Base-by-base conservation (phyloP, 2,888 invertebrate species). In the Opisthograptis luteolata region DNA sequence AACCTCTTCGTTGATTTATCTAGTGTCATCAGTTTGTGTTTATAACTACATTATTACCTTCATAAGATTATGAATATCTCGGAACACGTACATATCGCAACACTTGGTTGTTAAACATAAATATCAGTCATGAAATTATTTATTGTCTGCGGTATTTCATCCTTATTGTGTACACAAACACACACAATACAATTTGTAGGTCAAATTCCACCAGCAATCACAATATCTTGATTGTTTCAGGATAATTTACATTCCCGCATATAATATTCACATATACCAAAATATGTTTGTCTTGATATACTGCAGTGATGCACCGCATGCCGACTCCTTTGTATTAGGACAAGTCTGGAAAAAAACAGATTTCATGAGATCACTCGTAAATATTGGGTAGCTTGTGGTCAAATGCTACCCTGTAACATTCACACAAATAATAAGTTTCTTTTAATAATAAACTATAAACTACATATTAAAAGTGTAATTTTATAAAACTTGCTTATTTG, bases 201-300 rank as follows among this genome's bases (percentile, higher is more conserved):
- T 64, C 76, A 81, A 81, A 83, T 81, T 81, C 87, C 84, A 81
- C 73, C 65, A 68, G 71, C 68, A 69, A 79, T 79, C 78, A 79
- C 76, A 77, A 75, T 73, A 75, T 77, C 68, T 79, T 73, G 67
- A 73, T 75, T 77, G 47, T 60, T 51, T 78, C 81, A 83, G 77
- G 82, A 79, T 79, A 82, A 69, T 75, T 72, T 63, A 78, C 76
- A 70, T 70, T 79, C 79, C 82, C 76, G 86, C 81, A 78, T 82
- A 83, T 80, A 84, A 77, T 85, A 83, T 81, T 88, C 86, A 87
- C 88, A 90, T 89, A 89, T 90, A 88, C 81, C 87, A 88, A 89
- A 88, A 88, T 88, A 89, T 89, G 89, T 88, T 87, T 87, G 87
- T 89, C 88, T 89, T 88, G 89, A 89, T 89, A 89, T 88, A 87